Conservation (phyloP, 2,797 vertebrate genomes). For the Miichthys miiuy region DNA sequence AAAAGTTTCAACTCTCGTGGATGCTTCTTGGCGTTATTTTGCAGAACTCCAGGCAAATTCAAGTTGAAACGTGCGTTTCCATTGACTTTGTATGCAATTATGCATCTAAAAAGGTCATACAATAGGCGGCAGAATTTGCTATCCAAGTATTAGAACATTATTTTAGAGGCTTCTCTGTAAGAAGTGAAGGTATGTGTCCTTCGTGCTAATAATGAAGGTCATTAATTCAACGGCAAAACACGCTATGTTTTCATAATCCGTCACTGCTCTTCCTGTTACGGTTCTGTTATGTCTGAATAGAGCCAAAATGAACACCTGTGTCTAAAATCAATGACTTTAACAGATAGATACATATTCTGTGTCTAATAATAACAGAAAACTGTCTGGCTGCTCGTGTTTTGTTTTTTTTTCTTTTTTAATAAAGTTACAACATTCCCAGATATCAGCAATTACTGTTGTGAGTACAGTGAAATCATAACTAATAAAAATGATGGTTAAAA, state of each 20-base stretch:
- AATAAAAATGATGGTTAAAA: background rate
- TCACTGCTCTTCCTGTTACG: background rate
- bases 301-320: background rate
- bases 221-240: background rate
- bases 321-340: background rate
- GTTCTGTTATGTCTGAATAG: background rate
- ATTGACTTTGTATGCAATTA: no score
- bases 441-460: background rate
- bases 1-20: background rate
- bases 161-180: background rate
- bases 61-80: no score
- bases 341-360: background rate
- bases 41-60: background rate
- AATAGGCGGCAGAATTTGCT: background rate
- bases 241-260: slow-evolving; percentile 2
- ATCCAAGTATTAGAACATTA: background rate
- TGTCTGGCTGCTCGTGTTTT: background rate
- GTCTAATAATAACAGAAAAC: background rate
- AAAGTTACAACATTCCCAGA: background rate
- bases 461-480: background rate
- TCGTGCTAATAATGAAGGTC: background rate
- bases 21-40: background rate
- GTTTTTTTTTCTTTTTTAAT: background rate
- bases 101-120: background rate
- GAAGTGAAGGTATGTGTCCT: background rate